These are phyloP conservation scores for Coenonympha arcania DNA, from an alignment of 2,888 invertebrate species.

Conservation along the genomic window DNA sequence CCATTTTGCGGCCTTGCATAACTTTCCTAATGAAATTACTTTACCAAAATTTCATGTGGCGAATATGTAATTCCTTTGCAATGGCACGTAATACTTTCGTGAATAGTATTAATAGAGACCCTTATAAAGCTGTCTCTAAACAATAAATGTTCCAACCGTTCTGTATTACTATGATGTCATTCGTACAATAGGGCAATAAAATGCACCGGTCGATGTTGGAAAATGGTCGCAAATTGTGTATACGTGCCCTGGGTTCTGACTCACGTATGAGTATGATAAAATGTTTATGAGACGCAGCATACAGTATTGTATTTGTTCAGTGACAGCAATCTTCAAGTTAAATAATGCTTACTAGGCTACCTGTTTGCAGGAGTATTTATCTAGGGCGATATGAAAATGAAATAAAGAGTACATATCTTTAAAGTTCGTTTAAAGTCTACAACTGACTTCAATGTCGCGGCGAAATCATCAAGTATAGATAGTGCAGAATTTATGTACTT, in stretches of 20 bases:
- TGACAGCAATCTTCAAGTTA: conserved; percentile 5
- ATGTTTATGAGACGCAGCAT: conserved; percentile 5
- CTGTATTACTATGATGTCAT: conserved; percentile 35
- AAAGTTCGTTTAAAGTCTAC: no score
- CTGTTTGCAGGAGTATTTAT: no score
- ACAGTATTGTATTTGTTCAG: conserved; percentile 9
- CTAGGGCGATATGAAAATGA: no score
- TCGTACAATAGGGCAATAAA: conserved; percentile 18
- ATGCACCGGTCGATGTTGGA: conserved; percentile 13
- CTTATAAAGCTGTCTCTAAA: neutral
- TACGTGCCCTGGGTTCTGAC: conserved; percentile 21
- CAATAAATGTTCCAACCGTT: conserved; percentile 6
- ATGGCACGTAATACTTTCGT: no score
- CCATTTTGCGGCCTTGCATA: no score
- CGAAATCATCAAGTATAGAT: no score
- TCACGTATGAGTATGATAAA: conserved; percentile 19
- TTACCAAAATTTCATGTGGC: no score
- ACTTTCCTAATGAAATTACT: no score
- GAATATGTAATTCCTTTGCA: no score
- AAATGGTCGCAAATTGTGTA: conserved; percentile 18
- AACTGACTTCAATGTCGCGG: no score
- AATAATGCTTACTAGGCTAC: neutral
- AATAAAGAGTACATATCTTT: neutral
- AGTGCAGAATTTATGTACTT: no score
- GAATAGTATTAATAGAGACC: neutral